These are phyloP conservation scores for Drosophila borborema DNA, from an alignment of 2,888 invertebrate species.

Conservation along the genomic window DNA sequence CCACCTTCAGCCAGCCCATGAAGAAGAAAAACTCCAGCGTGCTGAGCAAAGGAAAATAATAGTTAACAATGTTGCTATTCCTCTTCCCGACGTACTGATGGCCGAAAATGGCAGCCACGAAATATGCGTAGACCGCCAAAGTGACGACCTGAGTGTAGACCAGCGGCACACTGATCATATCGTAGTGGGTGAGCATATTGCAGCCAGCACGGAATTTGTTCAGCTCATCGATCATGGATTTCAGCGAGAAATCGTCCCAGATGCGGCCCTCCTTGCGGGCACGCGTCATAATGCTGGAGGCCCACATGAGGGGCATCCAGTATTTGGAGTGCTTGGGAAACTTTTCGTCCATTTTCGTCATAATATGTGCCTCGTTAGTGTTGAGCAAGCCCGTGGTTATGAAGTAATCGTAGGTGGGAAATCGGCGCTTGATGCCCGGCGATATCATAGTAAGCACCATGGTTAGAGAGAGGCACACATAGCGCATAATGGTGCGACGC, in stretches of 20 bases:
- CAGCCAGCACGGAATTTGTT: conserved; percentile 93
- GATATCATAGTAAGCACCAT: conserved; percentile 94
- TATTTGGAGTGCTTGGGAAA: conserved; percentile 95
- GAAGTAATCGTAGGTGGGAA: conserved; percentile 92
- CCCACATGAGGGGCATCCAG: conserved; percentile 96
- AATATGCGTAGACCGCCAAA: conserved; percentile 93
- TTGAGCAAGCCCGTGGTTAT: conserved; percentile 92
- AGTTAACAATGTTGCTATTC: conserved; percentile 88
- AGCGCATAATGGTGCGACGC: conserved; percentile 92
- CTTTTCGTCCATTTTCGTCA: conserved; percentile 90
- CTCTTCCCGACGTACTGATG: conserved; percentile 91
- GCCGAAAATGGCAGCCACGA: conserved; percentile 93
- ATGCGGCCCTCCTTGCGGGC: conserved; percentile 95
- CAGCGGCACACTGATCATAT: conserved; percentile 90
- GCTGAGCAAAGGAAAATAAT: conserved; percentile 95
- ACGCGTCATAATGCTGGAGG: conserved; percentile 93
- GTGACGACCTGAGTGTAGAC: conserved; percentile 97
- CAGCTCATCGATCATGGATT: conserved; percentile 94
- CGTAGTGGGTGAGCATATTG: conserved; percentile 90
- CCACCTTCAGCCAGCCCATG: conserved; percentile 96
- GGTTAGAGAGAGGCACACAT: conserved; percentile 92
- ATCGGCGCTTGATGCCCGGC: conserved; percentile 94
- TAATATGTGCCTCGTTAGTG: conserved; percentile 91
- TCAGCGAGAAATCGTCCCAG: conserved; percentile 95
- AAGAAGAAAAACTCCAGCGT: conserved; percentile 94